These are phyloP conservation scores for Sinentomon sp. DNA, from an alignment of 2,888 invertebrate genomes.

Conservation along the genomic window DNA sequence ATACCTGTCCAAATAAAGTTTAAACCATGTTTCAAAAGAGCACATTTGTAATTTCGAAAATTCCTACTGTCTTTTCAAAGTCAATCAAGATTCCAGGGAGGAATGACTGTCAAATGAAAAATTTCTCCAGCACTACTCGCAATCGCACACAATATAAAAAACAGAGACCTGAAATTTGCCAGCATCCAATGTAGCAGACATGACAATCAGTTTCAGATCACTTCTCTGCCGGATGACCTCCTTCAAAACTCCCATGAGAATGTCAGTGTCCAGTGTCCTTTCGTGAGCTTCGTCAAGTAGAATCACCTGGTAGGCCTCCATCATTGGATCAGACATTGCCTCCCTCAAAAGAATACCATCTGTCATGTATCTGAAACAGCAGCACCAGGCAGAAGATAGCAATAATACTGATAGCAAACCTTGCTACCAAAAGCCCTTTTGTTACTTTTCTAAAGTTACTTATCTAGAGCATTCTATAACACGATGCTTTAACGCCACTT, in stretches of 20 bases:
- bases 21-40: no score
- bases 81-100: no score
- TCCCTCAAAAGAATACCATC: slow-evolving; percentile 98
- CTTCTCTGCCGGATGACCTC: slow-evolving; percentile 78
- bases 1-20: no score
- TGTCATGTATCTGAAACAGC: slow-evolving; percentile 56
- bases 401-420: background rate
- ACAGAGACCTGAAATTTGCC: slow-evolving; percentile 60
- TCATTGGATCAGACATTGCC: slow-evolving; percentile 96
- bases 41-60: no score
- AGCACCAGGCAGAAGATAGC: slow-evolving; percentile 3
- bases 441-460: background rate
- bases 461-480: no score
- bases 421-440: slow-evolving; percentile 3
- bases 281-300: slow-evolving; percentile 97
- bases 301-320: slow-evolving; percentile 84
- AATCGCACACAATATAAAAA: background rate
- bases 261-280: slow-evolving; percentile 89
- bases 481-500: no score
- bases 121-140: no score
- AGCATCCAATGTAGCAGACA: slow-evolving; percentile 97
- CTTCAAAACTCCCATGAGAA: slow-evolving; percentile 92
- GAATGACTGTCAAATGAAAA: no score
- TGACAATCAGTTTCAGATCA: slow-evolving; percentile 88
- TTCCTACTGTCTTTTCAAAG: no score